Base-by-base conservation (phyloP, 2,113 vertebrate genomes). In the Xenopus laevis region DNA sequence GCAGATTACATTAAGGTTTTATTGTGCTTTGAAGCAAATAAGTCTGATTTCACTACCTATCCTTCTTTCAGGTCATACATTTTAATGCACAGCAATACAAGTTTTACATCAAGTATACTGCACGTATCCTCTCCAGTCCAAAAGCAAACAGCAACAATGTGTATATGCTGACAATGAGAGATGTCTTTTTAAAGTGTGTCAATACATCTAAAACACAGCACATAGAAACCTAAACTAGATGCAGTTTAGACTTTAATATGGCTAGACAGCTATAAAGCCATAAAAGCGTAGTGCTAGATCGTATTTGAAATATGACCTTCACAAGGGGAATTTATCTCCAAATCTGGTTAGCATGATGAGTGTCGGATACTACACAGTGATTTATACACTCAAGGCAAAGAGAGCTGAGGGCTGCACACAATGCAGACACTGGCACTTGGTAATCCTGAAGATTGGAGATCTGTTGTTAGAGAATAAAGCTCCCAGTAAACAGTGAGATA, bases 401-500 rank as follows among this genome's bases (percentile, higher is more conserved):
- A 63, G 62, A 70, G n/a, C 30, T n/a, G 50, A 21, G 57, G 45
- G 59, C 58, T 13, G 58, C 67, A 57, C 10, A 18, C 13, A 64
- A 62, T 21, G 66, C 59, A 45, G 67, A 77, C 52, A 70, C 70
- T 64, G 53, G 67, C 21, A 68, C 8, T 1, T 27, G 50, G 20
- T 70, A 70, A 77, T 70, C 74, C 23, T 11, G 33, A 47, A 63
- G 66, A 57, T 77, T 46, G 59, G 47, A 27, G 59, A 70, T 70
- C 74, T 63, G 66, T 70, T 70, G 66, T 64, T 58, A 63, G 66
- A 70, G 67, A 77, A 77, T 47, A 69, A 20, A 70, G 74, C 59
- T 70, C 66, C 52, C 74, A 77, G 74, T 77, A 77, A 77, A 77
- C 67, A 77, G 59, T 57, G 57, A 67, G 67, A 77, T 77, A 77